Evolutionary conservation across 2,888 invertebrate genomes (phyloP).

Genomic region (Morinoia aosen): DNA sequence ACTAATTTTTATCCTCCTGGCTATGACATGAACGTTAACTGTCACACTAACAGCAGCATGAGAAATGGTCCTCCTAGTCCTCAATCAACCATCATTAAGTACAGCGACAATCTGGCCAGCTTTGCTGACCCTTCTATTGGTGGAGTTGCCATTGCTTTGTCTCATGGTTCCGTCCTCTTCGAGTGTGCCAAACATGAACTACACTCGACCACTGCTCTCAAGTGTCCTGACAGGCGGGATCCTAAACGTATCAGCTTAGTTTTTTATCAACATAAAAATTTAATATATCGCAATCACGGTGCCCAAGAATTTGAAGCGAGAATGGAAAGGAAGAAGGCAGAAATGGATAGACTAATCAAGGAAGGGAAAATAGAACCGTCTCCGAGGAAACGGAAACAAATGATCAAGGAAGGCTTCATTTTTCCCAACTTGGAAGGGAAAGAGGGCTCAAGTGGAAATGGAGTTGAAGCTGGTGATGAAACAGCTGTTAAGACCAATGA

Average conservation of each 20-base stretch:
- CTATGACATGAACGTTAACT: constrained; percentile 23
- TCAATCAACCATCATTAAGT: constrained; percentile 41
- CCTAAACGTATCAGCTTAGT: constrained; percentile 94
- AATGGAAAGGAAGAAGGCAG: constrained; percentile 83
- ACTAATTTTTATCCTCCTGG: neutral
- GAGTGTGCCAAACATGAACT: constrained; percentile 97
- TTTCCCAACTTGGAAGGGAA: constrained; percentile 63
- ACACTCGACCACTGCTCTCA: constrained; percentile 93
- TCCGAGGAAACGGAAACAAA: constrained; percentile 66
- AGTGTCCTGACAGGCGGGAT: constrained; percentile 86
- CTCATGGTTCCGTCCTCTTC: constrained; percentile 94
- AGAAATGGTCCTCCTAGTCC: constrained; percentile 48
- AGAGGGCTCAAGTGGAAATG: constrained; percentile 52
- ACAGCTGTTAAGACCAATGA: constrained; percentile 40
- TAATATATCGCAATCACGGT: constrained; percentile 91
- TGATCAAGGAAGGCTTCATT: constrained; percentile 65
- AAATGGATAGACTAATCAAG: constrained; percentile 69
- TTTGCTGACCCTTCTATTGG: constrained; percentile 93
- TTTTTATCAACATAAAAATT: constrained; percentile 94
- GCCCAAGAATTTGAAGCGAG: constrained; percentile 93
- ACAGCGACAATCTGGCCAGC: constrained; percentile 79
- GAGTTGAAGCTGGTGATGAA: constrained; percentile 56
- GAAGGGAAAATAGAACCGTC: constrained; percentile 68
- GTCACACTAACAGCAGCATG: constrained; percentile 27
- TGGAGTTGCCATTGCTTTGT: constrained; percentile 93